A percentile compares a stretch with the other conserved stretches of the same genome.
Conservation (phyloP, 1,140 invertebrate species). For the Leptopilina clavipes region DNA sequence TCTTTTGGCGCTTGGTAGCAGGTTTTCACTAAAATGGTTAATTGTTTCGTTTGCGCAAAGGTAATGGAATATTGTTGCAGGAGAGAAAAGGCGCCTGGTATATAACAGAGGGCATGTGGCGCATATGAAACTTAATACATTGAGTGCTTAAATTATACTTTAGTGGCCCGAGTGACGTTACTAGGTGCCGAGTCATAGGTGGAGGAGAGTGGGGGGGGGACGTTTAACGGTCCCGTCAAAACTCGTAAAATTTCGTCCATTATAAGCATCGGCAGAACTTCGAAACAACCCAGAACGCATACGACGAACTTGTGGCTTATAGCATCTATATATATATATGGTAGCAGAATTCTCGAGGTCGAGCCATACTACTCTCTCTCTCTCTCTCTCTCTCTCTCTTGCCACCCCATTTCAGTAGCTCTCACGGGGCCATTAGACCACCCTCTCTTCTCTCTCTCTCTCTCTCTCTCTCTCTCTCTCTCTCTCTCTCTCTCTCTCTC, state of each 20-base stretch:
- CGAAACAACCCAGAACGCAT: conserved; percentile 34
- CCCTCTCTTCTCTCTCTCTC: not conserved
- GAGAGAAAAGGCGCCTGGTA: not conserved
- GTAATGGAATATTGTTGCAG: not conserved
- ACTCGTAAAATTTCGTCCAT: conserved; percentile 36
- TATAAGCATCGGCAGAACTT: conserved; percentile 38
- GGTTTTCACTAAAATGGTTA: no score
- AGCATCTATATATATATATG: not conserved
- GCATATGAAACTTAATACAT: conserved; percentile 32
- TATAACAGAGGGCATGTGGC: conserved; percentile 8
- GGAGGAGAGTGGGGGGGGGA: not conserved
- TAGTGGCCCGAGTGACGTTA: not conserved
- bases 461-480: no score
- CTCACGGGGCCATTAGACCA: conserved; percentile 43
- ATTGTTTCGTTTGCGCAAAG: not conserved
- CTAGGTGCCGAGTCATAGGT: no score
- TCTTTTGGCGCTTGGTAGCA: no score
- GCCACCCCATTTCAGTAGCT: not conserved
- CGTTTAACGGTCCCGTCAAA: conserved; percentile 28
- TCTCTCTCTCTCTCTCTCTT: not conserved
- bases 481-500: no score
- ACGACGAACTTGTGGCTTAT: conserved; percentile 31
- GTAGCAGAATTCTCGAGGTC: conserved; percentile 31
- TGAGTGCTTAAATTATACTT: conserved; percentile 28
- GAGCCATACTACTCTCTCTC: not conserved